These are phyloP conservation scores for Chlamydotis undulata DNA, from an alignment of 2,113 vertebrate species.

Conservation along the genomic window DNA sequence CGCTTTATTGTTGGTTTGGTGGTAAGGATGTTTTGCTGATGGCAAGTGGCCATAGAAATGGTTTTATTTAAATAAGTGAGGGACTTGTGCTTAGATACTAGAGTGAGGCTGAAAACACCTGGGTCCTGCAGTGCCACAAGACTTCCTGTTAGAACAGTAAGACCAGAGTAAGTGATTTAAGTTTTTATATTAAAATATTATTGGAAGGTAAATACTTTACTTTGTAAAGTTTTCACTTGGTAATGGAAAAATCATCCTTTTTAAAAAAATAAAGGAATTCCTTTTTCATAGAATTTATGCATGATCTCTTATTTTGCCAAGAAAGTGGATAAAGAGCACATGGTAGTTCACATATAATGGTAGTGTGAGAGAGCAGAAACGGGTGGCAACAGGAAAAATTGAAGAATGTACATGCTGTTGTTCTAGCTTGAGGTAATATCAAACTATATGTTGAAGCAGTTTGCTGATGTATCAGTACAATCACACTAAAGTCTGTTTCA, in stretches of 20 bases:
- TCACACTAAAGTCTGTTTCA: background rate
- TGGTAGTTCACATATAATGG: background rate
- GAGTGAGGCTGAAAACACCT: background rate
- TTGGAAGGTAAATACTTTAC: slow-evolving; percentile 35
- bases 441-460: background rate
- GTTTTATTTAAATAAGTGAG: background rate
- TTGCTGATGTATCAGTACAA: background rate
- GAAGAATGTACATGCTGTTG: background rate
- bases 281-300: slow-evolving; percentile 20
- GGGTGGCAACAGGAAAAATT: background rate
- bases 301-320: slow-evolving; percentile 13
- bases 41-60: background rate
- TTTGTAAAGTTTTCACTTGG: slow-evolving; percentile 28
- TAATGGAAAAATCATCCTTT: background rate
- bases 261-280: slow-evolving; percentile 4
- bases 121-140: background rate
- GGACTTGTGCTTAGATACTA: background rate
- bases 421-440: background rate
- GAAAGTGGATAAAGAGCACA: background rate
- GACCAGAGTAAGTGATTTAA: slow-evolving; percentile 13
- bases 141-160: background rate
- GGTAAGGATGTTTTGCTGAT: background rate
- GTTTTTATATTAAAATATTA: slow-evolving; percentile 47
- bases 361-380: background rate
- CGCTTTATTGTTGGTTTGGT: background rate